Conservation (phyloP, 2,797 vertebrate species). For the Lutjanus campechanus region DNA sequence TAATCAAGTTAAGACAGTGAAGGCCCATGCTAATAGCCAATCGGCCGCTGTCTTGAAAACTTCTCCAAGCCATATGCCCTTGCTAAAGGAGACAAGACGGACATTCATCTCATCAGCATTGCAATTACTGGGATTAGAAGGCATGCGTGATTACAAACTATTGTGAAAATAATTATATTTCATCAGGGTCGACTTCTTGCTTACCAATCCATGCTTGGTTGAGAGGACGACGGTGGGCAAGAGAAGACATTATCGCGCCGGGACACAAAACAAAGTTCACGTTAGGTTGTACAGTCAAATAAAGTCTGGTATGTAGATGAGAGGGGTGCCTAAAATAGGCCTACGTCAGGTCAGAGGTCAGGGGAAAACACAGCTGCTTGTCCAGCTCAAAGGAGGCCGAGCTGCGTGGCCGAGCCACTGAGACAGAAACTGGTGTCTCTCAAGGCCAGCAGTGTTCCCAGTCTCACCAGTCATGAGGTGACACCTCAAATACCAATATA, state of each 20-base stretch:
- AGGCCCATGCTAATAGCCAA: slow-evolving; percentile 75
- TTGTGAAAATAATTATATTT: slow-evolving; percentile 70
- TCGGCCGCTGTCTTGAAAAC: slow-evolving; percentile 75
- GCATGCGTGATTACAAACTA: slow-evolving; percentile 86
- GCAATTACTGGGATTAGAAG: slow-evolving; percentile 82
- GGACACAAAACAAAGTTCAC: slow-evolving; percentile 80
- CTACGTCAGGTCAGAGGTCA: slow-evolving; percentile 48
- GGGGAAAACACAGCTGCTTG: slow-evolving; percentile 57
- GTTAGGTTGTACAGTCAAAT: slow-evolving; percentile 75
- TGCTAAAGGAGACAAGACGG: slow-evolving; percentile 72
- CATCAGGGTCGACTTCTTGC: slow-evolving; percentile 78
- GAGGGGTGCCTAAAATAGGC: slow-evolving; percentile 50
- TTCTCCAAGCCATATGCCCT: slow-evolving; percentile 69
- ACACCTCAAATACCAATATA: background rate
- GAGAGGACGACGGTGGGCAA: slow-evolving; percentile 63
- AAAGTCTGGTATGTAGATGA: slow-evolving; percentile 42
- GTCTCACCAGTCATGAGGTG: slow-evolving; percentile 8
- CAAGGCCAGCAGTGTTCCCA: background rate
- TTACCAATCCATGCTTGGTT: slow-evolving; percentile 86
- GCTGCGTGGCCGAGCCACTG: background rate
- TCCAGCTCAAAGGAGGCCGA: slow-evolving; percentile 1
- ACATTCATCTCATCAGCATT: slow-evolving; percentile 79
- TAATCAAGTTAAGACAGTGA: slow-evolving; percentile 86
- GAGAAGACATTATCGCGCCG: slow-evolving; percentile 70
- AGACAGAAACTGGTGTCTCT: background rate